Evolutionary conservation across 1,140 invertebrate genomes (phyloP).

Genomic region (Plutomurus gul): DNA sequence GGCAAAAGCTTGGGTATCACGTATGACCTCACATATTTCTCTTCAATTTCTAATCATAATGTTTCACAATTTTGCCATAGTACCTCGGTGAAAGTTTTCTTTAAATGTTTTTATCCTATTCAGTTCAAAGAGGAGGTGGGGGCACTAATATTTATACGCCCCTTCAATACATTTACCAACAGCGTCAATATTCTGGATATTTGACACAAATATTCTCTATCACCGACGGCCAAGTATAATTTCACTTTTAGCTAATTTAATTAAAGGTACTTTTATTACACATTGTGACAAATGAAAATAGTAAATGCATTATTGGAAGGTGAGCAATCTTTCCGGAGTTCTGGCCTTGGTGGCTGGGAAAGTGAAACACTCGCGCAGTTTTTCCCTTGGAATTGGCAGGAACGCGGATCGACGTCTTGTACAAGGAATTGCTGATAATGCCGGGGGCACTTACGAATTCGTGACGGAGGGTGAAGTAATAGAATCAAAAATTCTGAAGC

Average conservation of each 20-base stretch:
- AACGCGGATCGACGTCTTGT: slow-evolving; percentile 56
- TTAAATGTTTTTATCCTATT: not conserved
- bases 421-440: slow-evolving; percentile 56
- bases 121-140: not conserved
- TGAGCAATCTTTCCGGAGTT: slow-evolving; percentile 11
- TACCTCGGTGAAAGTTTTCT: not conserved
- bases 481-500: slow-evolving; percentile 55
- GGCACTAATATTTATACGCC: not conserved
- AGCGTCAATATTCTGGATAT: slow-evolving; percentile 53
- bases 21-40: slow-evolving; percentile 26
- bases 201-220: slow-evolving; percentile 56
- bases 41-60: slow-evolving; percentile 34
- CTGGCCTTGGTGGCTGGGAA: slow-evolving; percentile 53
- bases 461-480: slow-evolving; percentile 54
- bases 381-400: slow-evolving; percentile 57
- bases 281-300: not conserved
- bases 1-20: not conserved
- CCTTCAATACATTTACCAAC: slow-evolving; percentile 53
- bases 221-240: slow-evolving; percentile 57
- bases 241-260: not conserved
- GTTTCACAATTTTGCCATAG: not conserved
- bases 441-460: slow-evolving; percentile 56
- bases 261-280: not conserved
- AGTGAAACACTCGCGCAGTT: slow-evolving; percentile 55
- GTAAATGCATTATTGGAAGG: not conserved